Conservation (phyloP, 2,888 invertebrate genomes). For the Nephrotoma appendiculata region DNA sequence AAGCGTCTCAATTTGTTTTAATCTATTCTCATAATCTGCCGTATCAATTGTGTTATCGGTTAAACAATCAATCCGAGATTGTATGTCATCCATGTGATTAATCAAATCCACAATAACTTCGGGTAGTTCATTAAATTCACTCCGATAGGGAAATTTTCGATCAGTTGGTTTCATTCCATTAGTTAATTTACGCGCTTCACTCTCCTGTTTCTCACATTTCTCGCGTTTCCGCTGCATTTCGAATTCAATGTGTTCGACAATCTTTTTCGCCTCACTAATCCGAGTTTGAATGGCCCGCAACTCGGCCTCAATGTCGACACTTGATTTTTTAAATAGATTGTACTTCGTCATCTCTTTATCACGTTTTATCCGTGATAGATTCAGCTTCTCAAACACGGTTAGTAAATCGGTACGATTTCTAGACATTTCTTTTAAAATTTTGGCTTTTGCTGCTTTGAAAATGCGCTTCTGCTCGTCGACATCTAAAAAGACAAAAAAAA, state of each 20-base stretch:
- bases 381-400: constrained; percentile 15
- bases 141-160: constrained; percentile 37
- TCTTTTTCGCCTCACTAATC: constrained; percentile 23
- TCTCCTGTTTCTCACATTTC: constrained; percentile 36
- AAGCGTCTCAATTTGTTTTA: constrained; percentile 37
- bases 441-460: constrained; percentile 15
- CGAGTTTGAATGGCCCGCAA: constrained; percentile 18
- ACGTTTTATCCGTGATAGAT: constrained; percentile 18
- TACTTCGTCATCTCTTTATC: constrained; percentile 19
- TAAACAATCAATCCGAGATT: constrained; percentile 48
- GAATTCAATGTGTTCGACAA: constrained; percentile 29
- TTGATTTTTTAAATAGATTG: constrained; percentile 19
- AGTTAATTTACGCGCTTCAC: constrained; percentile 39
- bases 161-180: constrained; percentile 42
- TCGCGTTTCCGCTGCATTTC: constrained; percentile 24
- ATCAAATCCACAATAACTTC: constrained; percentile 37
- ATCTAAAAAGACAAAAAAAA: constrained; percentile 14
- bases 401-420: constrained; percentile 16
- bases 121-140: constrained; percentile 39
- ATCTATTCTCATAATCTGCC: constrained; percentile 45
- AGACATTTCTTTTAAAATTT: constrained; percentile 20
- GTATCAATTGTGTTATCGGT: constrained; percentile 29
- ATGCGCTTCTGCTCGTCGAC: constrained; percentile 22
- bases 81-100: constrained; percentile 39
- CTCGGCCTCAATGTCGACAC: constrained; percentile 16